A percentile compares a stretch with the other conserved stretches of the same genome.
Evolutionary conservation across 1,140 invertebrate species (phyloP).

Genomic region (Mercenaria mercenaria): DNA sequence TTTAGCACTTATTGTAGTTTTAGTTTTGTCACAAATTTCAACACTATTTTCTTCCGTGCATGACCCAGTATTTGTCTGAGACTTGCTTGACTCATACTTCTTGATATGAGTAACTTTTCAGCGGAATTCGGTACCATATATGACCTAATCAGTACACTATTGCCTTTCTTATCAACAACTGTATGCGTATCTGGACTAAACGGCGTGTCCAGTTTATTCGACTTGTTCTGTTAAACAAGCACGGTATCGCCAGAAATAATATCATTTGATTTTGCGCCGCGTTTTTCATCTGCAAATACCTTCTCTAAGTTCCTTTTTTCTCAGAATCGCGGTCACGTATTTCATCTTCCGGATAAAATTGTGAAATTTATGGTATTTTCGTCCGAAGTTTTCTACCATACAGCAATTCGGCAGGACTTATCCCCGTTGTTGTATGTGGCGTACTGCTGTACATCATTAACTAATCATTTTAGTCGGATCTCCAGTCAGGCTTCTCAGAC

Average conservation of each 20-base stretch:
- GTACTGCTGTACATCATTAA: too few relatives aligned
- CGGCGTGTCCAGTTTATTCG: too few relatives aligned
- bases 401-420: not conserved
- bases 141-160: not conserved
- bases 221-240: too few relatives aligned
- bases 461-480: too few relatives aligned
- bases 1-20: too few relatives aligned
- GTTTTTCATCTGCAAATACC: conserved; percentile 56
- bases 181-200: not conserved
- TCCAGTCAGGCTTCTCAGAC: not conserved
- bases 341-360: conserved; percentile 10
- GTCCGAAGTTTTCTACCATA: not conserved
- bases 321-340: conserved; percentile 64
- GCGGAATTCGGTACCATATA: not conserved
- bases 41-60: not conserved
- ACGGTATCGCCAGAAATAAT: conserved; percentile 50
- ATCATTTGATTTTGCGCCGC: conserved; percentile 24
- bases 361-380: conserved; percentile 67
- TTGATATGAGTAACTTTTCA: too few relatives aligned
- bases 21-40: too few relatives aligned
- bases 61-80: not conserved
- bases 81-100: too few relatives aligned
- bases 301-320: conserved; percentile 62
- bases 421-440: not conserved
- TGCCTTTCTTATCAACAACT: not conserved